Base-by-base conservation (phyloP, 53 echinoderm and acorn worm species). In the Paelopatides confundens region DNA sequence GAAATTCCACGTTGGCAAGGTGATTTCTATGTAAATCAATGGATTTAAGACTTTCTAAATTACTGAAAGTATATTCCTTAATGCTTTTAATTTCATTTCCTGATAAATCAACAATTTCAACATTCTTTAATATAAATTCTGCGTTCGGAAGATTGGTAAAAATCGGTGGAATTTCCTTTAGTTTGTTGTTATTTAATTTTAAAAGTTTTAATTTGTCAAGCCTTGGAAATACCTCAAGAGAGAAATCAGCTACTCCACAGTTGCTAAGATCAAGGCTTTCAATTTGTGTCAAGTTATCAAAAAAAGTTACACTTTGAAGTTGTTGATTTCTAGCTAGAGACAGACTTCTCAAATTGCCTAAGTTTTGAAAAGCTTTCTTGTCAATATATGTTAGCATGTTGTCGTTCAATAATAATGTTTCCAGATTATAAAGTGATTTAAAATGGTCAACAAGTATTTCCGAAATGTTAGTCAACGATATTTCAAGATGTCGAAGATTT, bases 11-110 rank as follows among this genome's bases (percentile, higher is more conserved):
- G 3, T 31, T 6, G 27, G 33, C 27, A 40, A 78, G 50, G 12
- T 51, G 2, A 78, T 78, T 78, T 33, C 18, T 53, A 53, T 48
- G 31, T 10, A 78, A 53, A 78, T 53, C 79, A 13, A 78, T 78
- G 2, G 43, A 51, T 53, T 78, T 78, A 1, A 78, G 21, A 15
- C 29, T 3, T 30, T 29, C 15, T 24, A 78, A 48, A 31, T 78
- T 78, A 32, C 54, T 78, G 53, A 78, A 78, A 28, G 79, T 31
- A 32, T 78, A 78, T 2, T 10, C 31, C 29, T 51, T 12, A 53
- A 78, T 33, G 4, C 9, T 21, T 6, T 13, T 78, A 27, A 78
- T 78, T 8, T 78, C 53, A 78, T 78, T 78, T 3, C 15, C n/a
- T 33, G 79, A 78, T 12, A 78, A 53, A 51, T 53, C 79, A 31